These are phyloP conservation scores for Elanoides forficatus DNA, from an alignment of 2,113 vertebrate species.

Conservation along the genomic window DNA sequence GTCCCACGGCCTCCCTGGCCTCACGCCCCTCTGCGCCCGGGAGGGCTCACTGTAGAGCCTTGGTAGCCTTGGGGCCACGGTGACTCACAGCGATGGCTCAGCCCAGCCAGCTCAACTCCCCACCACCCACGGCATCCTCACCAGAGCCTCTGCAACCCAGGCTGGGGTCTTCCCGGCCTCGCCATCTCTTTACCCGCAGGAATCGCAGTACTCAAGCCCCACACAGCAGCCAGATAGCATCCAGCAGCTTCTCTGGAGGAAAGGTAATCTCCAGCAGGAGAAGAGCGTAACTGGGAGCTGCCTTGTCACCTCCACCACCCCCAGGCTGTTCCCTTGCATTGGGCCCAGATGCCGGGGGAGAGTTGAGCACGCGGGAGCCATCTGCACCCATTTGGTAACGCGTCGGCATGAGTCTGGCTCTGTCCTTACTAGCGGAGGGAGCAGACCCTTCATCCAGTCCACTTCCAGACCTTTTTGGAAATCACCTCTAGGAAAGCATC, in stretches of 20 bases:
- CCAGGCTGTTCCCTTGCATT: not conserved
- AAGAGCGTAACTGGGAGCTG: not conserved
- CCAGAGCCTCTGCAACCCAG: not conserved
- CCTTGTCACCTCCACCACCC: not conserved
- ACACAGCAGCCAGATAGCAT: not conserved
- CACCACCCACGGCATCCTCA: not conserved
- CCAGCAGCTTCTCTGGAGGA: not conserved
- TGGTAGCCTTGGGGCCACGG: fast-evolving
- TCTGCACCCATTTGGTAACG: not conserved
- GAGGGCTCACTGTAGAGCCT: not conserved
- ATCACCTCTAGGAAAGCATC: not conserved
- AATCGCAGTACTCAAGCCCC: not conserved
- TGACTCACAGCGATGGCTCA: fast-evolving
- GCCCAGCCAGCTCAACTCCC: not conserved
- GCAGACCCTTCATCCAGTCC: not conserved
- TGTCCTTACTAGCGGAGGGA: not conserved
- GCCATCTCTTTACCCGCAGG: not conserved
- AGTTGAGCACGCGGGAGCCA: not conserved
- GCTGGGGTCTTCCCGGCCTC: not conserved
- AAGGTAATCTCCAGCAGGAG: not conserved
- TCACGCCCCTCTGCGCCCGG: not conserved
- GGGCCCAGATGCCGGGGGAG: not conserved
- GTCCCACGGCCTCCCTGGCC: not conserved
- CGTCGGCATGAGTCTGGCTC: not conserved
- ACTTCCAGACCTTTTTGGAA: not conserved